phyloP scores from a whole-genome alignment of 2,888 invertebrate genomes.

The Drosophila vallismaia region DNA sequence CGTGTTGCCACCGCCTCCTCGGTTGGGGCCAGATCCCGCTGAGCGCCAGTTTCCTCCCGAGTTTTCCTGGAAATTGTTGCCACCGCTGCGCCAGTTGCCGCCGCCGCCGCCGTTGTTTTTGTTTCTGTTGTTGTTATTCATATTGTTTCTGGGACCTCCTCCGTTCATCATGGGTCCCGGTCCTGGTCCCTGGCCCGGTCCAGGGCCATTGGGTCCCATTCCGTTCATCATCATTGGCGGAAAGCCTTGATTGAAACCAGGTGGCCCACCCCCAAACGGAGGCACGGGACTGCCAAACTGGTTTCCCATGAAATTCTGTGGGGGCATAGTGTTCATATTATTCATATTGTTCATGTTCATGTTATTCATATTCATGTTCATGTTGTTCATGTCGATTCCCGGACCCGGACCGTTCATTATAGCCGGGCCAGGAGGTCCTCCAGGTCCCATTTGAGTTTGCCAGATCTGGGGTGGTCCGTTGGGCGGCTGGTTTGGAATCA shows the following conservation, averaged over 20 bases:
- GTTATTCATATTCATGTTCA: conserved; percentile 37
- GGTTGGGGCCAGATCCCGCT: conserved; percentile 84
- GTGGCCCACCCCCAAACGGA: conserved; percentile 53
- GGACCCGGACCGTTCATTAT: conserved; percentile 63
- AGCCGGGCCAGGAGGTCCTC: conserved; percentile 44
- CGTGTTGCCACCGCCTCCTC: conserved; percentile 81
- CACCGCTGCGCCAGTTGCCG: conserved; percentile 82
- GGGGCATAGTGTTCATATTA: conserved; percentile 40
- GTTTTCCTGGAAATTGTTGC: conserved; percentile 79
- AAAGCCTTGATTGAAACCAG: conserved; percentile 60
- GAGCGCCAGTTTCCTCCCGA: conserved; percentile 85
- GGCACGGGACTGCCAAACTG: conserved; percentile 62
- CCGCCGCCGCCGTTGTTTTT: conserved; percentile 59
- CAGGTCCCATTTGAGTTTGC: conserved; percentile 58
- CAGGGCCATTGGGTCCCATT: conserved; percentile 31
- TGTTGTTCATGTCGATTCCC: conserved; percentile 51
- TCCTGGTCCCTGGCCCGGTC: conserved; percentile 48
- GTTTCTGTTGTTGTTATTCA: conserved; percentile 49
- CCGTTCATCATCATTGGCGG: conserved; percentile 74
- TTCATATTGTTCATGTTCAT: conserved; percentile 31
- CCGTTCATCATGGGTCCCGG: conserved; percentile 75
- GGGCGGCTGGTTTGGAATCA: conserved; percentile 42
- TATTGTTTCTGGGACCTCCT: conserved; percentile 60
- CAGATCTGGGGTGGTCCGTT: conserved; percentile 63
- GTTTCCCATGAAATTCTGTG: conserved; percentile 59